Evolutionary conservation across 2,113 vertebrate genomes (phyloP), one percentile per base, ranked within the genome.

Genomic region (Sceloporus undulatus): DNA sequence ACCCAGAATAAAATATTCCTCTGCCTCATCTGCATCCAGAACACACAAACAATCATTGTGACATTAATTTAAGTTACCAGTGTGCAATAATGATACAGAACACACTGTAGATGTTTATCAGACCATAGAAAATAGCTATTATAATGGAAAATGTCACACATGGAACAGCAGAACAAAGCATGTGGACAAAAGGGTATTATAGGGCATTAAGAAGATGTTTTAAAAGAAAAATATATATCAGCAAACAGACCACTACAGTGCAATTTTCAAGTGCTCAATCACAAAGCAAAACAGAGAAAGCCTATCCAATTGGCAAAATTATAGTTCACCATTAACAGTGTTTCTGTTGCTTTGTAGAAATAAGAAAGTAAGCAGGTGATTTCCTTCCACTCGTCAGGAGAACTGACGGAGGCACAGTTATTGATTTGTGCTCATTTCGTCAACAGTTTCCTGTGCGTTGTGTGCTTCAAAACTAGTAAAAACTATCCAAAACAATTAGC

Each of bases 191-290:
- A 16, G 18, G 5, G 27, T 1, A 70, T 70, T 14, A 2, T 19
- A 70, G 25, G 86, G 25, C 91, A 93, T 85, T 0, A 56, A 70
- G 1, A 77, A 5, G 3, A 1, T 65, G 59, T 66, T 54, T 74
- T 13, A 13, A 88, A 79, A 9, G 56, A 82, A 83, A 34, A 38
- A 13, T 27, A n/a, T 38, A 62, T 59, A 52, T 65, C 56, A 34
- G 66, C 38, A 87, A 34, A n/a, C 38, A 76, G 73, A 88, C 77
- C 8, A 27, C 2, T 11, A 29, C 27, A 0, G 34, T 11, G n/a
- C 0, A 66, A 66, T 87, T 79, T 82, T 84, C 75, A 89, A 71
- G 73, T n/a, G 23, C 65, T 3, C 0, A 0, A 7, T 42, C 25
- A 11, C 14, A 87, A 40, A 19, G 16, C 9, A 89, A 48, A 82